Evolutionary conservation across 2,113 vertebrate species (phyloP).

Genomic region (Anolis sagrei): DNA sequence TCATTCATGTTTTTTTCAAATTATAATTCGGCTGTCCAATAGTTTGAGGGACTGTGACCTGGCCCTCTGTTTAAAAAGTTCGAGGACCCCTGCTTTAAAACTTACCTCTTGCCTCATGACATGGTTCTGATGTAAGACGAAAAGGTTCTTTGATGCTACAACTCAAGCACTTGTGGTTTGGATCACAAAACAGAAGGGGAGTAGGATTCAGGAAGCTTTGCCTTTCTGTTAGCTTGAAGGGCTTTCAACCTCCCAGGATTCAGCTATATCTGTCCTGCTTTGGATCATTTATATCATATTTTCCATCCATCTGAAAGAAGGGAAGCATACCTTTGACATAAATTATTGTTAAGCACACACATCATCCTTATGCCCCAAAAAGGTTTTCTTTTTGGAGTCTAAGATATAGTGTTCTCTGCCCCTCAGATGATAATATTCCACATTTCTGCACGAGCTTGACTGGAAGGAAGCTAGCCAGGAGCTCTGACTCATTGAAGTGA

Average conservation of each 20-base stretch:
- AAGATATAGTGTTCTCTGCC: not conserved
- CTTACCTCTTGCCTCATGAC: not conserved
- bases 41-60: no score
- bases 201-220: not conserved
- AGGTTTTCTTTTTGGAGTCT: not conserved
- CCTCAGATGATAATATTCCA: not conserved
- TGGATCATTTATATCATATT: not conserved
- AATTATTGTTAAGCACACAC: not conserved
- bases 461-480: not conserved
- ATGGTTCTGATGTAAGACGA: not conserved
- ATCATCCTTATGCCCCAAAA: not conserved
- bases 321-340: not conserved
- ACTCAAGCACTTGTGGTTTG: not conserved
- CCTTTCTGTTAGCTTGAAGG: not conserved
- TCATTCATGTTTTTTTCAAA: no score
- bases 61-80: no score
- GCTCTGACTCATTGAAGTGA: not conserved
- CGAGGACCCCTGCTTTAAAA: no score
- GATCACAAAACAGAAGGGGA: not conserved
- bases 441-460: not conserved
- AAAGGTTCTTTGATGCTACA: not conserved
- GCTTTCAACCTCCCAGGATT: not conserved
- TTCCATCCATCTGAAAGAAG: not conserved
- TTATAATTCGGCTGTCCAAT: no score
- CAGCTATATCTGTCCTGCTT: not conserved